phyloP scores from a whole-genome alignment of 2,113 vertebrate species.

The Echinops telfairi region DNA sequence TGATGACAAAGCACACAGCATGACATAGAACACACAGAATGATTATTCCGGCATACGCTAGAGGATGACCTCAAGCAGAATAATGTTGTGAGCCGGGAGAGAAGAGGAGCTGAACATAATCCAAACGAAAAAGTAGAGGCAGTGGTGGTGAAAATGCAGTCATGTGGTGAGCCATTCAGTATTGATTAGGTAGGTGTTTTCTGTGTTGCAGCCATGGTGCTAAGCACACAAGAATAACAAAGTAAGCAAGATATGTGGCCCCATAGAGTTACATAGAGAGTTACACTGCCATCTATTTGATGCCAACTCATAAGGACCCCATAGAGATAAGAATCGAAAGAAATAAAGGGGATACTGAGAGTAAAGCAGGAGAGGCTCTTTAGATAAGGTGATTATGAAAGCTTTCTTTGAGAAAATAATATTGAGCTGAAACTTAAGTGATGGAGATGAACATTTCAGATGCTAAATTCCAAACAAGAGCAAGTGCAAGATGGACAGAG shows the following conservation, averaged over 20 bases:
- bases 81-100: not conserved
- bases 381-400: not conserved
- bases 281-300: too few species aligned
- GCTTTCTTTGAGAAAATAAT: not conserved
- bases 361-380: constrained; percentile 1
- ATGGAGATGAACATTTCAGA: not conserved
- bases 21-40: not conserved
- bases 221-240: not conserved
- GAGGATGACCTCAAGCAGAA: not conserved
- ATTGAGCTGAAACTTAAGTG: constrained; percentile 8
- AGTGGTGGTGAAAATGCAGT: not conserved
- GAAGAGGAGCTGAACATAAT: not conserved
- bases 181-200: not conserved
- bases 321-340: not conserved
- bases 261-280: not conserved
- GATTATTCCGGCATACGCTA: not conserved
- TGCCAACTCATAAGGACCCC: too few species aligned
- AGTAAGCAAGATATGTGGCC: not conserved
- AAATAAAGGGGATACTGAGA: not conserved
- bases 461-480: constrained; percentile 15
- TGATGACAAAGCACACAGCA: not conserved
- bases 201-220: not conserved
- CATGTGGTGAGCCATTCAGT: constrained; percentile 5
- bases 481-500: not conserved
- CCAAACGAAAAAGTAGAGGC: constrained; percentile 27